phyloP scores from a whole-genome alignment of 37 sponge, comb jelly and placozoan species.

The Beroe forskalii region DNA sequence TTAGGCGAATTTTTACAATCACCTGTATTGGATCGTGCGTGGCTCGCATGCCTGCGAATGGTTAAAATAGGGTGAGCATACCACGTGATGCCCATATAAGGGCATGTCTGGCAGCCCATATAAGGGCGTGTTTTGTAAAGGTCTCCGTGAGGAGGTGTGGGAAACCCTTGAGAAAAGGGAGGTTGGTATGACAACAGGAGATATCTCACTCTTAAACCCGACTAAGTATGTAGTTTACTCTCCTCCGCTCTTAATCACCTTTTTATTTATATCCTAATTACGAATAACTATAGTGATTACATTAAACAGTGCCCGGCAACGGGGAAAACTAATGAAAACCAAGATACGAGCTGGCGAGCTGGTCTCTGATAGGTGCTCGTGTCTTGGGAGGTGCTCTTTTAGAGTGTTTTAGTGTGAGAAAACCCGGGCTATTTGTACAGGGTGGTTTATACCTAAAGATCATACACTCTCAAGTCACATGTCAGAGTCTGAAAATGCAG shows the following conservation, averaged over 20 bases:
- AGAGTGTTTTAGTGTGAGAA: too few species aligned
- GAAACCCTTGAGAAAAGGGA: too few species aligned
- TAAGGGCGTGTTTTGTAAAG: neutral
- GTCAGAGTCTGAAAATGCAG: too few species aligned
- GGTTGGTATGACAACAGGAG: too few species aligned
- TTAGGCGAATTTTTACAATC: slow-evolving; percentile 58
- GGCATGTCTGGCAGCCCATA: neutral
- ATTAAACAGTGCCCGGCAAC: neutral
- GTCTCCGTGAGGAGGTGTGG: too few species aligned
- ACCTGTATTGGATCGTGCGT: neutral
- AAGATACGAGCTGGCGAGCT: too few species aligned
- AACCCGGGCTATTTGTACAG: too few species aligned
- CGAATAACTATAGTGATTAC: slow-evolving; percentile 8
- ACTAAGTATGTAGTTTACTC: neutral
- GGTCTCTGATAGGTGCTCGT: too few species aligned
- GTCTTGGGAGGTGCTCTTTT: too few species aligned
- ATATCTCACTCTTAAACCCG: too few species aligned
- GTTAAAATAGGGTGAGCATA: neutral
- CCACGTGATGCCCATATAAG: slow-evolving; percentile 11
- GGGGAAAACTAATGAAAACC: slow-evolving; percentile 41
- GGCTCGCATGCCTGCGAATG: neutral
- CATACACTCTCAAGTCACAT: too few species aligned
- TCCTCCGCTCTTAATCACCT: slow-evolving; percentile 11
- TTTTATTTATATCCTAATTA: slow-evolving; percentile 31
- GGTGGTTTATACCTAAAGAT: too few species aligned